Conservation (phyloP, 2,797 vertebrate genomes). For the Enteromius thamalakanensis region DNA sequence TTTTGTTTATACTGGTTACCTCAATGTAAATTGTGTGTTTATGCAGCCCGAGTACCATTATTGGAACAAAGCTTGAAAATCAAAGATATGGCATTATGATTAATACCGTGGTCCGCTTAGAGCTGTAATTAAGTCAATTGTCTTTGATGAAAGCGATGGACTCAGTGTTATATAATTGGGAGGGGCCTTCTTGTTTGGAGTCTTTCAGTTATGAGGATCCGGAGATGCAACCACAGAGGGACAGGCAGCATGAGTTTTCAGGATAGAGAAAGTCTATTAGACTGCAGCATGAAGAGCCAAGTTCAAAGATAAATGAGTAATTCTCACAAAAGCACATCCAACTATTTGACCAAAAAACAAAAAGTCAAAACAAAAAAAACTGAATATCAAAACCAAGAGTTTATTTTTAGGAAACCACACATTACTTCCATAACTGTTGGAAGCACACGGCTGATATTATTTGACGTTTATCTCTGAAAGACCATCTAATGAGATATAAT, state of each 20-base stretch:
- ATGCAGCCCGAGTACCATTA: conserved; percentile 61
- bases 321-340: background rate
- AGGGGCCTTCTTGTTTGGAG: conserved; percentile 47
- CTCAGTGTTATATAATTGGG: conserved; percentile 48
- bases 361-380: background rate
- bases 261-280: background rate
- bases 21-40: conserved; percentile 63
- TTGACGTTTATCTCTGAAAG: conserved; percentile 22
- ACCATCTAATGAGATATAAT: conserved; percentile 29
- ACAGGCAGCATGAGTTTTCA: conserved; percentile 1
- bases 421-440: background rate
- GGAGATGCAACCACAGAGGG: conserved; percentile 25
- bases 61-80: conserved; percentile 63
- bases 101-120: conserved; percentile 43
- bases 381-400: background rate
- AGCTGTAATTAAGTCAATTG: conserved; percentile 58
- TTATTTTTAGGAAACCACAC: background rate
- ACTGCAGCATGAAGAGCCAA: background rate
- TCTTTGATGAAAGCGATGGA: conserved; percentile 58
- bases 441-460: background rate
- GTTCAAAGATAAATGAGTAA: background rate
- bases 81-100: conserved; percentile 64
- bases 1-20: conserved; percentile 66
- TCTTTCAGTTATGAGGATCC: conserved; percentile 42
- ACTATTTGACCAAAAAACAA: background rate